Conservation (phyloP, 2,113 vertebrate genomes). For the Dolichotis patagonum region DNA sequence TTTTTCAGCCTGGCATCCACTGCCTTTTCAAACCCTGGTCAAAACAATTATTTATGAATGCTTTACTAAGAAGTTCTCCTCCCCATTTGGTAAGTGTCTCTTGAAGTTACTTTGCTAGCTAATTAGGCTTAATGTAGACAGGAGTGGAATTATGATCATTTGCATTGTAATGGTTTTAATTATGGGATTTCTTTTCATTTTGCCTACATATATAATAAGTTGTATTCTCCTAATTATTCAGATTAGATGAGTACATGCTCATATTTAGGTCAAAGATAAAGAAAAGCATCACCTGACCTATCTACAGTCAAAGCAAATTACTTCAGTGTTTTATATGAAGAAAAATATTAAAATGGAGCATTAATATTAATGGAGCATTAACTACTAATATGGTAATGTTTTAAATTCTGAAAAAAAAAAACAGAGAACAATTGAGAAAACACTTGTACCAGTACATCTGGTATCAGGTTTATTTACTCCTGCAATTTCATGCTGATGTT, state of each 20-base stretch:
- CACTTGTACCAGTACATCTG: not conserved
- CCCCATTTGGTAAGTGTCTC: slow-evolving; percentile 61
- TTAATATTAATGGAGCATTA: not conserved
- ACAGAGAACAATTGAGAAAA: not conserved
- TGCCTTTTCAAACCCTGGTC: slow-evolving; percentile 10
- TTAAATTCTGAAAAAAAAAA: not conserved
- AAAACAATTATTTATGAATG: slow-evolving; percentile 49
- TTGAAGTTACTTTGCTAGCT: slow-evolving; percentile 62
- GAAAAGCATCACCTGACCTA: not conserved
- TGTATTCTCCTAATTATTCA: not conserved
- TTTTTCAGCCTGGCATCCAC: slow-evolving; percentile 12
- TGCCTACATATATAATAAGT: not conserved
- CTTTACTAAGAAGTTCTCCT: slow-evolving; percentile 60
- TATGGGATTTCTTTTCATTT: slow-evolving; percentile 57
- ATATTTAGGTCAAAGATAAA: not conserved
- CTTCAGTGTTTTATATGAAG: not conserved
- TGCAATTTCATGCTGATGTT: not conserved
- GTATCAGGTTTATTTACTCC: not conserved
- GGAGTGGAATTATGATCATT: slow-evolving; percentile 68
- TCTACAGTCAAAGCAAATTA: not conserved
- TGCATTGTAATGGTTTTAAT: slow-evolving; percentile 8
- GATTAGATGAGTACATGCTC: not conserved
- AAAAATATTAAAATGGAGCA: not conserved
- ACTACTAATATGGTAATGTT: not conserved
- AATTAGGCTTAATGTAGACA: slow-evolving; percentile 72